Conservation (phyloP, 2,888 invertebrate genomes). For the Idaea biselata region DNA sequence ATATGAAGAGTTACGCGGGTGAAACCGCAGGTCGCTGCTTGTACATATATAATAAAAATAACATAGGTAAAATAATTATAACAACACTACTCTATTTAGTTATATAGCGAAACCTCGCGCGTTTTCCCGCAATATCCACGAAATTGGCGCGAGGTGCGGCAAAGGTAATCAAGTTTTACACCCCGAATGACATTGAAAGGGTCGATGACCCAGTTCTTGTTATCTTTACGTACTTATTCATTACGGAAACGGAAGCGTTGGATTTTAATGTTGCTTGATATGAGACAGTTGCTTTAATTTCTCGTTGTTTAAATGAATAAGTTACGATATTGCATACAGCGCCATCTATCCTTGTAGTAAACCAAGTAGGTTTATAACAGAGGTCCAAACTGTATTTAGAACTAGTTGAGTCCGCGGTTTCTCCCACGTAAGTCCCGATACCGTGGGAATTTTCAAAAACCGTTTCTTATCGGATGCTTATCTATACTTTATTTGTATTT, state of each 20-base stretch:
- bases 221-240: constrained; percentile 23
- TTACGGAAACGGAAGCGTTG: constrained; percentile 14
- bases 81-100: neutral
- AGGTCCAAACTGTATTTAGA: too few species aligned
- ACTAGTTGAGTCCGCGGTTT: too few species aligned
- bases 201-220: constrained; percentile 22
- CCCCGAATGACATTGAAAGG: constrained; percentile 31
- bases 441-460: too few species aligned
- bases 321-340: too few species aligned
- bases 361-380: too few species aligned
- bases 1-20: neutral
- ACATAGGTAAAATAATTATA: neutral
- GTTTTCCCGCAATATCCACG: constrained; percentile 3
- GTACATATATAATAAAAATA: neutral
- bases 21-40: neutral
- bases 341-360: too few species aligned
- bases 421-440: too few species aligned
- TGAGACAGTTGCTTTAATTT: neutral
- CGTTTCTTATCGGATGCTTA: too few species aligned
- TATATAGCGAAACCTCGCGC: constrained; percentile 9
- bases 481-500: too few species aligned
- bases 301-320: neutral
- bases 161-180: constrained; percentile 24
- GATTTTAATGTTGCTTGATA: constrained; percentile 8
- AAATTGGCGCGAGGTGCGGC: constrained; percentile 13